Conservation (phyloP, 2,113 vertebrate species). For the Hypomesus transpacificus region DNA sequence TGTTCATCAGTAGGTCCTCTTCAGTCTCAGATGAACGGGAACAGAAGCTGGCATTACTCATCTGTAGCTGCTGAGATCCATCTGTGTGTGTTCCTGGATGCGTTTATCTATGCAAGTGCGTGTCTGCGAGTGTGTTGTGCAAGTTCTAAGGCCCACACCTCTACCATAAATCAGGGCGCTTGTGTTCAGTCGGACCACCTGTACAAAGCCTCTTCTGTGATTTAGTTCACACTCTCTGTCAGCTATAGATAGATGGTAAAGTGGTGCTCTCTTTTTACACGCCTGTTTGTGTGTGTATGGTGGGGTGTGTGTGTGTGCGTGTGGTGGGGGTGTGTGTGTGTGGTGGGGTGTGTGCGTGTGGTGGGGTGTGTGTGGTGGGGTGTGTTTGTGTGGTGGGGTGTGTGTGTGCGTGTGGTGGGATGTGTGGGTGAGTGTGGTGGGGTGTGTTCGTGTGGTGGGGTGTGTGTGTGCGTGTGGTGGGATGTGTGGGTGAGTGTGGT, state of each 20-base stretch:
- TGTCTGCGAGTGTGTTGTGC: background rate
- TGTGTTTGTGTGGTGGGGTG: background rate
- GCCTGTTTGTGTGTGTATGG: background rate
- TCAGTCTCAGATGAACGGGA: slow-evolving; percentile 4
- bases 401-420: background rate
- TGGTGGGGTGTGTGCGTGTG: background rate
- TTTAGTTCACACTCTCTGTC: background rate
- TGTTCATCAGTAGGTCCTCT: slow-evolving; percentile 27
- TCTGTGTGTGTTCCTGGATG: slow-evolving; percentile 11
- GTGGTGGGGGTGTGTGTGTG: background rate
- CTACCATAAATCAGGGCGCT: background rate
- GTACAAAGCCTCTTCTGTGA: background rate
- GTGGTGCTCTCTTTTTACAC: no score
- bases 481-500: background rate
- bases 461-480: background rate
- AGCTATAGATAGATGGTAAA: no score
- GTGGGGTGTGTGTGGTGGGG: background rate
- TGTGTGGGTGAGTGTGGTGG: background rate
- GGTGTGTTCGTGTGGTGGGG: background rate
- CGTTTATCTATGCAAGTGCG: background rate
- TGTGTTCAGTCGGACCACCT: background rate
- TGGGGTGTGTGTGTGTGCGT: background rate
- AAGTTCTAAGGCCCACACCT: background rate
- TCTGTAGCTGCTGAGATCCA: background rate
- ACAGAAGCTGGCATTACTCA: no score